Base-by-base conservation (phyloP, 2,797 vertebrate species). In the Chelon labrosus region DNA sequence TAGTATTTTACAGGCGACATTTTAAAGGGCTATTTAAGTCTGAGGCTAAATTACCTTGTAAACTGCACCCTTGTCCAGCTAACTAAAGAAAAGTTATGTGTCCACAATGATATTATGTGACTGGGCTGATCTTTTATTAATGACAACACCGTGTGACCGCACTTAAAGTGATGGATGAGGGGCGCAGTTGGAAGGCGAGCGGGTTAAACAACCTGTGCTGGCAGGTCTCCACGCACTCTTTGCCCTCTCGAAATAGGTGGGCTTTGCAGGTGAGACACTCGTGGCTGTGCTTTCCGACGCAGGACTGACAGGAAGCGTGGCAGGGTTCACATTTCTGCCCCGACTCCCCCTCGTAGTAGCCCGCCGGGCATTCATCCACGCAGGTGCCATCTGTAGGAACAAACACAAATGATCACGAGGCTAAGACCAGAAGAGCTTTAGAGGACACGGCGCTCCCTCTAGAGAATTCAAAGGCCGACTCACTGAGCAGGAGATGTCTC, bases 211-310 rank as follows among this genome's bases (percentile, higher is more conserved):
- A 95, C 95, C 93, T 88, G 78, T 88, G 88, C 44, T 73, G 87
- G 88, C 97, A 99, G 14, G 88, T 94, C 31, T 93, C 92, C 77
- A 97, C 89, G 5, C 97, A 98, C 85, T 92, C 84, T 46, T 94
- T 93, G 86, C 89, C 95, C 79, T 96, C 93, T 78, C 93, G 94
- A 73, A 96, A 96, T 64, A 94, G 94, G 73, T 93, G 93, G 0
- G 59, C 77, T 79, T 83, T 94, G 90, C 97, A 99, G 89, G 91
- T 89, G 52, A 94, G 93, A 62, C 97, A 98, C 57, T 97, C 93
- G 2, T 90, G 93, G 80, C 95, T 95, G 76, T 92, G 94, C 52
- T 87, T 92, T 35, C 97, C 97, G 17, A 85, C 79, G 69, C 97
- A 99, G 14, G 94, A 94, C 65, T 83, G 49, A 52, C 98, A 99